Evolutionary conservation across 2,888 invertebrate genomes (phyloP).

Genomic region (Empis stercorea): DNA sequence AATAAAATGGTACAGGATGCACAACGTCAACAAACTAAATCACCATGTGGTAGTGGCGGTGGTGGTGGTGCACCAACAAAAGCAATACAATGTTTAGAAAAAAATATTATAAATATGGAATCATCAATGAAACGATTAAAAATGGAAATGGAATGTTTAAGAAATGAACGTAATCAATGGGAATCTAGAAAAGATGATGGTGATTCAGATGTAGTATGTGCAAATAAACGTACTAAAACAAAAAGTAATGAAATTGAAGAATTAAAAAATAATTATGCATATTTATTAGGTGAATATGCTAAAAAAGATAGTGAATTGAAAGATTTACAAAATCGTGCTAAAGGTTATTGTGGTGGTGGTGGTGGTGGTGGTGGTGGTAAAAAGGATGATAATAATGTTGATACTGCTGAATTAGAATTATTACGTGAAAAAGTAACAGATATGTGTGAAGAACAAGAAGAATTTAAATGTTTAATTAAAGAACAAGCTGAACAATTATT

Average conservation of each 20-base stretch:
- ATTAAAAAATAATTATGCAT: conserved; percentile 28
- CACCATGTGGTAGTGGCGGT: conserved; percentile 13
- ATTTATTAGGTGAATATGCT: conserved; percentile 24
- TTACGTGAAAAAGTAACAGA: conserved; percentile 26
- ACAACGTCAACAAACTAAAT: conserved; percentile 7
- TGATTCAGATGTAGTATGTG: no score
- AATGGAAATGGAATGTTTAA: conserved; percentile 9
- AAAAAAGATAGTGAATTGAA: conserved; percentile 30
- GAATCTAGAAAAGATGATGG: neutral
- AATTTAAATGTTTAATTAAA: conserved; percentile 32
- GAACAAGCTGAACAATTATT: conserved; percentile 32
- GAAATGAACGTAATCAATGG: conserved; percentile 6
- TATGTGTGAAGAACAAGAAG: conserved; percentile 29
- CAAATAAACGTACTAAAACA: conserved; percentile 12
- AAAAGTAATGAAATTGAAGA: conserved; percentile 20
- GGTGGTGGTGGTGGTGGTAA: conserved; percentile 3
- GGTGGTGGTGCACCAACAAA: conserved; percentile 10
- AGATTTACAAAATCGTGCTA: conserved; percentile 19
- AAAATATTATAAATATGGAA: conserved; percentile 10
- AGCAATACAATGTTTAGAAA: conserved; percentile 5
- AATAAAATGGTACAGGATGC: neutral
- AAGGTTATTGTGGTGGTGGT: conserved; percentile 4
- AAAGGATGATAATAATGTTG: conserved; percentile 10
- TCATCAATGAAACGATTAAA: conserved; percentile 8
- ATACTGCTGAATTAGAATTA: conserved; percentile 21